Evolutionary conservation across 2,113 vertebrate genomes (phyloP).

Genomic region (Poeciliopsis occidentalis): DNA sequence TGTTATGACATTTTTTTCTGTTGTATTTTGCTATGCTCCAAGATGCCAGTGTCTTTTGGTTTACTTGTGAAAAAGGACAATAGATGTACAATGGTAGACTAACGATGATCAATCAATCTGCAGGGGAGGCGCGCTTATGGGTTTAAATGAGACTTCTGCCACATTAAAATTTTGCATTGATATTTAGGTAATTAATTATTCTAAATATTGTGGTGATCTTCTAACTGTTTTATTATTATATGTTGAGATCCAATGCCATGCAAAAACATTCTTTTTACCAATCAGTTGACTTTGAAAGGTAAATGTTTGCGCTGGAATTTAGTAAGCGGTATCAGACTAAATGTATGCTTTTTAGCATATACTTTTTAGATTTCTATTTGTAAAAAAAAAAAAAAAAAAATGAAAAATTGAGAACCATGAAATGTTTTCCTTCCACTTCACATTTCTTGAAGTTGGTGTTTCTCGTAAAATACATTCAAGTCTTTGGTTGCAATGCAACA

Average conservation of each 20-base stretch:
- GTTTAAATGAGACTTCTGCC: not conserved
- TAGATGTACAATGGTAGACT: not conserved
- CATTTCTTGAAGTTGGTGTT: not conserved
- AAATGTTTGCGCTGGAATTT: too few relatives aligned
- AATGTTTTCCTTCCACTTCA: not conserved
- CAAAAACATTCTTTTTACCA: too few relatives aligned
- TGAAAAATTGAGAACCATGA: not conserved
- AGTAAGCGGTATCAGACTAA: not conserved
- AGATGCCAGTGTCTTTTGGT: not conserved
- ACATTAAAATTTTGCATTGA: not conserved
- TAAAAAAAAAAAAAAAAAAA: not conserved
- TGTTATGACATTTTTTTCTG: constrained; percentile 24
- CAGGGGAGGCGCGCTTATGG: not conserved
- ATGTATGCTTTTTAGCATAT: not conserved
- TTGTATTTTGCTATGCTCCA: not conserved
- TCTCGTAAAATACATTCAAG: not conserved
- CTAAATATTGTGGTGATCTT: not conserved
- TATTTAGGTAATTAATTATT: not conserved
- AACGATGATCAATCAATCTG: not conserved
- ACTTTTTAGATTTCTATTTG: not conserved
- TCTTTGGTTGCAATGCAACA: not conserved
- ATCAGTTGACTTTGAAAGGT: too few relatives aligned
- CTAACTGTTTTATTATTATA: not conserved
- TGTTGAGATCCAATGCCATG: not conserved
- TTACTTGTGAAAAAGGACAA: not conserved